These are phyloP conservation scores for Brachionus calyciflorus DNA, from an alignment of 1,140 invertebrate species.

Conservation along the genomic window DNA sequence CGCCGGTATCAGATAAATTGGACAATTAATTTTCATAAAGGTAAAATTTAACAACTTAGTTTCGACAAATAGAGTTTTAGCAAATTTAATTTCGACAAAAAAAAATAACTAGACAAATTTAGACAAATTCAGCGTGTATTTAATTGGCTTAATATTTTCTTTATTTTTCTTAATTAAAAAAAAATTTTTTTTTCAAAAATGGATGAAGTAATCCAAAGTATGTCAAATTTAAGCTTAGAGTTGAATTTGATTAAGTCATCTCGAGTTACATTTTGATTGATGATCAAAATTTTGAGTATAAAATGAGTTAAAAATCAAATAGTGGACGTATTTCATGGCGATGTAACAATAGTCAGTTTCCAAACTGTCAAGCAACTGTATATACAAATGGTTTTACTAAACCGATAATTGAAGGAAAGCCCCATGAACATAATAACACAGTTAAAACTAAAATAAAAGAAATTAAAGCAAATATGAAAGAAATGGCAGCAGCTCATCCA, in stretches of 20 bases:
- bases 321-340: constrained; percentile 14
- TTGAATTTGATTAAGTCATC: constrained; percentile 16
- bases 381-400: background rate
- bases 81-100: background rate
- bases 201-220: background rate
- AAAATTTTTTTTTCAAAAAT: background rate
- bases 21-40: constrained; percentile 12
- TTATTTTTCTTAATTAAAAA: too few species aligned
- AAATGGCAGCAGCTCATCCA: constrained; percentile 23
- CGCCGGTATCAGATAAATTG: background rate
- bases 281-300: constrained; percentile 4
- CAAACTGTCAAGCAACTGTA: background rate
- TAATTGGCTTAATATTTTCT: too few species aligned
- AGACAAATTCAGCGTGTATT: too few species aligned
- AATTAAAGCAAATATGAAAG: constrained; percentile 17
- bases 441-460: constrained; percentile 6
- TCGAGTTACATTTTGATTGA: background rate
- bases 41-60: background rate
- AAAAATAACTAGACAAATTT: too few species aligned
- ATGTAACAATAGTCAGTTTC: constrained; percentile 13
- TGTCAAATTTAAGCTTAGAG: background rate
- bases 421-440: constrained; percentile 16
- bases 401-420: background rate
- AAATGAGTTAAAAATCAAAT: constrained; percentile 1
- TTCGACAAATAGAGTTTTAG: constrained; percentile 14